phyloP scores from a whole-genome alignment of 2,113 vertebrate genomes.

The Prionailurus bengalensis region DNA sequence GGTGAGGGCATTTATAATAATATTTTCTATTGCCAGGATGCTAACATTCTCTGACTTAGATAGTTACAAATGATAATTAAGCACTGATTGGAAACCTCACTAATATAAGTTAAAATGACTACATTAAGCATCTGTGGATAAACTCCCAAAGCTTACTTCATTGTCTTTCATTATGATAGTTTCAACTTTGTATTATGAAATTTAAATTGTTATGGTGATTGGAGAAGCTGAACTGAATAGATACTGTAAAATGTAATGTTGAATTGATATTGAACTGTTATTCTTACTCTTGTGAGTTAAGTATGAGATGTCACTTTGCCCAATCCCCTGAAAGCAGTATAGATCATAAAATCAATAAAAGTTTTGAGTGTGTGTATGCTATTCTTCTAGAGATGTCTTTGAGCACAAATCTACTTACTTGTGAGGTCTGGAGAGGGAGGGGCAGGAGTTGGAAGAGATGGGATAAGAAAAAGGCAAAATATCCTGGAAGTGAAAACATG shows the following conservation, averaged over 20 bases:
- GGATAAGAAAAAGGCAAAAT: neutral
- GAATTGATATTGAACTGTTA: neutral
- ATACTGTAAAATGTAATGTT: neutral
- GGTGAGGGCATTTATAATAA: neutral
- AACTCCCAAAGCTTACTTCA: neutral
- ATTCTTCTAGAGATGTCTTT: neutral
- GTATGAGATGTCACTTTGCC: neutral
- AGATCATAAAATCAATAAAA: constrained; percentile 17
- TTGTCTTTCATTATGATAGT: neutral
- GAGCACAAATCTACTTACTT: neutral
- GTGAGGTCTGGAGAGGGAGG: neutral
- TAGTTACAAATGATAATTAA: constrained; percentile 3
- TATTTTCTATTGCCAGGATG: neutral
- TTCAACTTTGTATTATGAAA: neutral
- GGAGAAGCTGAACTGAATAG: neutral
- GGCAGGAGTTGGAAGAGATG: neutral
- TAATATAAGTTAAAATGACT: neutral
- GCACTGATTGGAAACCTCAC: neutral
- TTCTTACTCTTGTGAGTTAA: neutral
- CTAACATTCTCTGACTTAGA: constrained; percentile 1
- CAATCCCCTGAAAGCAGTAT: neutral
- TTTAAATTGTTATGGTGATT: constrained; percentile 26
- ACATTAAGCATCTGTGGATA: neutral
- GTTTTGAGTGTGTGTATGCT: neutral
- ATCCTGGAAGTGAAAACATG: neutral